Evolutionary conservation across 2,888 invertebrate species (phyloP), one percentile per base, ranked within the genome.

Genomic region (Tipula helvola): DNA sequence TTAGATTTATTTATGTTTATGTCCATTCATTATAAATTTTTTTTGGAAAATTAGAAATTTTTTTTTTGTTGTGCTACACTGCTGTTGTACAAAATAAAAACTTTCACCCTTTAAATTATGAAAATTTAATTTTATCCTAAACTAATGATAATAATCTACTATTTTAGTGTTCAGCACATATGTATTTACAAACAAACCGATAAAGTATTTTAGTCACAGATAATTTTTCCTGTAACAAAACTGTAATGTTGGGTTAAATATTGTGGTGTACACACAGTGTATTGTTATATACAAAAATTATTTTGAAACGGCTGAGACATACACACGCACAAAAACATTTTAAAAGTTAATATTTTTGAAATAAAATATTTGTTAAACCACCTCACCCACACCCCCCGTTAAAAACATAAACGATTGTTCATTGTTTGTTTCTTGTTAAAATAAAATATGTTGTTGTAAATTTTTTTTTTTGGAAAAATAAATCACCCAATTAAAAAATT

Each of bases 151-250:
- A 71, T 71, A 71, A 71, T 71, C 71, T 71, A 71, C 71, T 71
- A 71, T 71, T 28, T n/a, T 52, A 52, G 52, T 52, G n/a, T 71
- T 28, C 28, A 71, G 71, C 28, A 28, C 71, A 71, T 10, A 71
- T 71, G 28, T 71, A 28, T 28, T 10, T 71, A 71, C 12, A 71
- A 10, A 28, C 18, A 28, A 71, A 71, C 71, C 71, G 18, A 71
- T 71, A 71, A n/a, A 71, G 71, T 71, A 71, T 71, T 71, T 71
- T 71, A 71, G 71, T 71, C 71, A 71, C 71, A 71, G 71, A 71
- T 71, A 71, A 71, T 71, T 71, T 71, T 71, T 71, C 71, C 28
- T 18, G 18, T 18, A 57, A 8, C 5, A 57, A 57, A 18, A 18
- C 18, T n/a, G n/a, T n/a, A n/a, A n/a, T n/a, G 57, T 57, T 57